phyloP scores from a whole-genome alignment of 2,113 vertebrate genomes.

The Zosterops pallidus region DNA sequence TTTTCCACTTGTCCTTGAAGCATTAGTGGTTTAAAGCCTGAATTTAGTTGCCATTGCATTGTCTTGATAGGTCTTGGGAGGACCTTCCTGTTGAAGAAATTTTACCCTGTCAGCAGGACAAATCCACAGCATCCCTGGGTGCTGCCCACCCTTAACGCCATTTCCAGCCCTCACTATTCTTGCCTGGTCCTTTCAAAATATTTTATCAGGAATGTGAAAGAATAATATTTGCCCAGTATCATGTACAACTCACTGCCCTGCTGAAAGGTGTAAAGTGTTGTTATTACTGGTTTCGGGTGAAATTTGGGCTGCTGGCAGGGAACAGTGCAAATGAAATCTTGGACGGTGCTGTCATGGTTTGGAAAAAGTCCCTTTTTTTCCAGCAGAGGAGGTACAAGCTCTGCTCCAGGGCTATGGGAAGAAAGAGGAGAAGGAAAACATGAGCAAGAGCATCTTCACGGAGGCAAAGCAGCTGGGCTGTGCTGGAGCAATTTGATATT shows the following conservation, averaged over 20 bases:
- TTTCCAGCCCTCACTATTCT: not conserved
- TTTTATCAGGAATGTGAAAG: not conserved
- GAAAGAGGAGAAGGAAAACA: not conserved
- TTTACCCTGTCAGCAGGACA: not conserved
- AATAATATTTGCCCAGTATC: not conserved
- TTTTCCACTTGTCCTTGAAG: not conserved
- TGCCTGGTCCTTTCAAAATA: not conserved
- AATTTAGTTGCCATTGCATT: not conserved
- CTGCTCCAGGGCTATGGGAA: not conserved
- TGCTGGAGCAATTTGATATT: not conserved
- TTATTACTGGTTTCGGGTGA: not conserved
- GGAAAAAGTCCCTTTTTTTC: not conserved
- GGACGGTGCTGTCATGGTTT: not conserved
- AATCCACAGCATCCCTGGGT: not conserved
- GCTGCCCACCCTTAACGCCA: not conserved
- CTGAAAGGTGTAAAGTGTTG: not conserved
- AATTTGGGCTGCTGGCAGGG: not conserved
- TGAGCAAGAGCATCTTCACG: accelerated
- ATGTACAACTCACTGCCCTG: not conserved
- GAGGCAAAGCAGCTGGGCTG: not conserved
- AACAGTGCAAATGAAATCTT: not conserved
- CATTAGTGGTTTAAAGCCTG: not conserved
- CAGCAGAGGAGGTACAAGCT: not conserved
- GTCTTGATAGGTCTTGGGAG: not conserved
- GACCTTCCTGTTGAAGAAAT: not conserved